Conservation (phyloP, 2,113 vertebrate species). For the Clarias gariepinus region DNA sequence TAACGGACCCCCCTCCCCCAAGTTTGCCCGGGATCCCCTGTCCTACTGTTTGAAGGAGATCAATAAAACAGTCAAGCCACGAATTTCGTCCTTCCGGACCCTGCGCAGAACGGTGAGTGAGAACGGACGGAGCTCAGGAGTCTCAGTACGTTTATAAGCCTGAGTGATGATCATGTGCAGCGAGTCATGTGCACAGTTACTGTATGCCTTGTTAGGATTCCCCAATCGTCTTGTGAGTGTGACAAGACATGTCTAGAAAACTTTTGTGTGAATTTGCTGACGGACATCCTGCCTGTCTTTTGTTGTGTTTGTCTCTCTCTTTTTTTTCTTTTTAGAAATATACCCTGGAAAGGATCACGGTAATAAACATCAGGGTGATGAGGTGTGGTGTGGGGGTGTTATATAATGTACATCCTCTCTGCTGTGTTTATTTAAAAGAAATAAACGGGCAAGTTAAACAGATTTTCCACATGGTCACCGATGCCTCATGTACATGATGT, state of each 20-base stretch:
- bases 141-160: conserved; percentile 1
- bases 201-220: not conserved
- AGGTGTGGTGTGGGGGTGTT: conserved; percentile 36
- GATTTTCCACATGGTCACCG: conserved; percentile 55
- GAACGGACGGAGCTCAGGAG: conserved; percentile 48
- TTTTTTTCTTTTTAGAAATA: conserved; percentile 62
- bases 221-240: not conserved
- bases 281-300: not conserved
- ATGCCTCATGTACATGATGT: conserved; percentile 45
- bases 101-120: conserved; percentile 87
- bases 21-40: conserved; percentile 87
- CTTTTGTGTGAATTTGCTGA: not conserved
- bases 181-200: conserved; percentile 12
- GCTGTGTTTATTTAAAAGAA: conserved; percentile 32
- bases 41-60: conserved; percentile 93
- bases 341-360: conserved; percentile 67
- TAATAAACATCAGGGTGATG: conserved; percentile 56
- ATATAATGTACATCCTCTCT: conserved; percentile 5
- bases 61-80: conserved; percentile 94
- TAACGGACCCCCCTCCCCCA: conserved; percentile 87
- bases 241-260: not conserved
- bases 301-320: conserved; percentile 44
- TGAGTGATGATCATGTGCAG: conserved; percentile 22
- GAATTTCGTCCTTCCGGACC: conserved; percentile 89
- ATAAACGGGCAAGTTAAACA: not conserved